These are phyloP conservation scores for Metellina segmentata DNA, from an alignment of 2,888 invertebrate species.

Conservation along the genomic window DNA sequence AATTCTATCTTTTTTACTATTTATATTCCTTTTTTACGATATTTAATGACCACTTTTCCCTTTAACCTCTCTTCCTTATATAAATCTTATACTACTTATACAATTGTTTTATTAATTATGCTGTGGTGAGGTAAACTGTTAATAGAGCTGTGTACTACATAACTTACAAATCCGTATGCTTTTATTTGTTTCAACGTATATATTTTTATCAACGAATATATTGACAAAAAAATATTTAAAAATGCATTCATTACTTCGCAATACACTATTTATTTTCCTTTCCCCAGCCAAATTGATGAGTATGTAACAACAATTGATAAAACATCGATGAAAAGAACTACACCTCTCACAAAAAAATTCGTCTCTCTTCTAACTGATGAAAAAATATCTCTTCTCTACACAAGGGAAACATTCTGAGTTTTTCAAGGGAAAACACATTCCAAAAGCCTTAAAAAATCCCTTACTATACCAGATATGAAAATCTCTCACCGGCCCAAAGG, in stretches of 20 bases:
- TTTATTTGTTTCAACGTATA: too few species aligned
- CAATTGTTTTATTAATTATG: too few species aligned
- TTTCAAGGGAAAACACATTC: not conserved
- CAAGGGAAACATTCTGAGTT: not conserved
- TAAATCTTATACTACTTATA: too few species aligned
- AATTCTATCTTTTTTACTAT: too few species aligned
- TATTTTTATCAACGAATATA: too few species aligned
- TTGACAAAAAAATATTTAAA: too few species aligned
- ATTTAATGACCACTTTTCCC: too few species aligned
- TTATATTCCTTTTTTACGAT: too few species aligned
- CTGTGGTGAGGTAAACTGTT: too few species aligned
- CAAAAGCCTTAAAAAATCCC: not conserved
- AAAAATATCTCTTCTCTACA: not conserved
- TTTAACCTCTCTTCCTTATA: too few species aligned
- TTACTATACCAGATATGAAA: not conserved
- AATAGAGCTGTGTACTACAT: too few species aligned
- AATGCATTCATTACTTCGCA: not conserved
- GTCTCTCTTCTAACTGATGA: not conserved
- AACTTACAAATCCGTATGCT: too few species aligned
- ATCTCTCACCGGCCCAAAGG: conserved; percentile 11
- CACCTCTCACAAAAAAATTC: not conserved
- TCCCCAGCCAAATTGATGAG: not conserved
- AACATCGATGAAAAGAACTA: not conserved
- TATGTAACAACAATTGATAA: not conserved
- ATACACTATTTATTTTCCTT: not conserved